Evolutionary conservation across 2,113 vertebrate genomes (phyloP).

Genomic region (Turdus rufiventris): DNA sequence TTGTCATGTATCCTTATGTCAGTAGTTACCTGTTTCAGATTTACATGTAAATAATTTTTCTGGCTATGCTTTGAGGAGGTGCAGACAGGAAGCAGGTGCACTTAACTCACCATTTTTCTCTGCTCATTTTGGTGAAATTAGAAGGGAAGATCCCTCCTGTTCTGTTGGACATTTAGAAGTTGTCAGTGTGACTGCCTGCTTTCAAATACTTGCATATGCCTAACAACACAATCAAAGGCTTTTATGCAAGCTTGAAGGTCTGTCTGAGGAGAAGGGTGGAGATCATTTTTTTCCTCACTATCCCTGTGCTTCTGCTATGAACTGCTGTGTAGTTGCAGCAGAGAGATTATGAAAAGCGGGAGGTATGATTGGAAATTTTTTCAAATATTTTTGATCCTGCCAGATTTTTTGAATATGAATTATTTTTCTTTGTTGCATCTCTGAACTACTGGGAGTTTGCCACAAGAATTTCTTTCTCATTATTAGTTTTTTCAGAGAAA

Average conservation of each 20-base stretch:
- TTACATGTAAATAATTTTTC: neutral
- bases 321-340: neutral
- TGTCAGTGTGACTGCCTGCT: neutral
- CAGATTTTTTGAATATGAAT: neutral
- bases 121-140: neutral
- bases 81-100: neutral
- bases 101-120: neutral
- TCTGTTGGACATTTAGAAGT: neutral
- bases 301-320: neutral
- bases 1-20: conserved; percentile 92
- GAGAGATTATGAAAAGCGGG: neutral
- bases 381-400: neutral
- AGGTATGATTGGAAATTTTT: neutral
- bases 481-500: neutral
- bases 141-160: neutral
- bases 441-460: neutral
- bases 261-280: neutral
- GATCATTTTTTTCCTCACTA: neutral
- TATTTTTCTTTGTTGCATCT: neutral
- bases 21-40: neutral
- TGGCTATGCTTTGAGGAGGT: neutral
- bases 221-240: neutral
- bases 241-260: neutral
- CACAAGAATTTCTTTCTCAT: neutral
- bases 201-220: neutral